These are phyloP conservation scores for Hormaphis cornu DNA, from an alignment of 1,140 invertebrate genomes.

Conservation along the genomic window DNA sequence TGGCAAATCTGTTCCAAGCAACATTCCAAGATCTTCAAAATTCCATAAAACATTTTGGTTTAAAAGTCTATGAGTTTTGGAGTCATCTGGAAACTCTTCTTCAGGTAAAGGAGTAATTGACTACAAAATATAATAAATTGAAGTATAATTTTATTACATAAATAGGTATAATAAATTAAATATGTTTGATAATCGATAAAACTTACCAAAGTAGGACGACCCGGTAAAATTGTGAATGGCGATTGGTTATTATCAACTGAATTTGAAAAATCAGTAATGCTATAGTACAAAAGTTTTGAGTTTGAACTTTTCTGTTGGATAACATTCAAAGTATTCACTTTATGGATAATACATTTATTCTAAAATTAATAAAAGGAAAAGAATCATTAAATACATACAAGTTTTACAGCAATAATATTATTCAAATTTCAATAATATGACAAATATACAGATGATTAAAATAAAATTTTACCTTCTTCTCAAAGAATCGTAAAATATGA, in stretches of 20 bases:
- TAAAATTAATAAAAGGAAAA: constrained; percentile 33
- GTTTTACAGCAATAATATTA: no score
- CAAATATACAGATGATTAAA: no score
- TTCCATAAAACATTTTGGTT: constrained; percentile 80
- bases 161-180: background rate
- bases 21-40: constrained; percentile 89
- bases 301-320: constrained; percentile 64
- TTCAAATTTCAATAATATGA: no score
- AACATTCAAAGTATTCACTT: constrained; percentile 55
- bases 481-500: constrained; percentile 60
- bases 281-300: constrained; percentile 74
- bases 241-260: constrained; percentile 33
- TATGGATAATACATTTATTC: constrained; percentile 49
- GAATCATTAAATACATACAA: background rate
- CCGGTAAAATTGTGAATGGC: background rate
- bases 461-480: constrained; percentile 48
- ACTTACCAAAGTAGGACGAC: background rate
- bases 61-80: constrained; percentile 49
- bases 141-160: background rate
- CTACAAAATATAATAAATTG: constrained; percentile 23
- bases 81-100: constrained; percentile 59
- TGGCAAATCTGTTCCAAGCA: constrained; percentile 84
- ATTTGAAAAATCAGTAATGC: constrained; percentile 49
- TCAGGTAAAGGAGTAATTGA: constrained; percentile 53
- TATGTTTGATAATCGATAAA: background rate